These are phyloP conservation scores for Sternotherus odoratus DNA, from an alignment of 2,797 vertebrate genomes.

Conservation along the genomic window DNA sequence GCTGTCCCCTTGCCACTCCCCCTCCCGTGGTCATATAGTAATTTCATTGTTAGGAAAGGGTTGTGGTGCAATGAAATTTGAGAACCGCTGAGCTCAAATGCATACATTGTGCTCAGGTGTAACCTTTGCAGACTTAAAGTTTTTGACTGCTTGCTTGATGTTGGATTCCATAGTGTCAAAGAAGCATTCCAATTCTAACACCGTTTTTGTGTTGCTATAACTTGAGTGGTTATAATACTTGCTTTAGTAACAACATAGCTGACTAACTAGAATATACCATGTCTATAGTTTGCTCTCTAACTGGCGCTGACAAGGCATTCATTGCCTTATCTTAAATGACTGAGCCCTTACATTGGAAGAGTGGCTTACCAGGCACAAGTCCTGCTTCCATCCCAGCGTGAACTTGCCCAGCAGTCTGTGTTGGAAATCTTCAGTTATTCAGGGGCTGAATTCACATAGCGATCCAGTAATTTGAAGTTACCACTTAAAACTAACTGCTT, in stretches of 20 bases:
- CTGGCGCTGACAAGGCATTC: constrained; percentile 31
- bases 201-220: constrained; percentile 33
- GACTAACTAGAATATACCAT: constrained; percentile 71
- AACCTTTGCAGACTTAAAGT: constrained; percentile 41
- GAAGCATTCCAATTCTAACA: neutral
- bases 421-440: constrained; percentile 79
- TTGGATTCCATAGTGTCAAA: neutral
- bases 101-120: constrained; percentile 16
- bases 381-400: constrained; percentile 17
- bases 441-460: constrained; percentile 81
- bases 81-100: neutral
- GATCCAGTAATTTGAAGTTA: neutral
- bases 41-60: too few species aligned
- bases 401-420: constrained; percentile 61
- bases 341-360: neutral
- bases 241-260: constrained; percentile 57
- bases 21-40: too few species aligned
- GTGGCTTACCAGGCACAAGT: constrained; percentile 44
- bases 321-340: neutral
- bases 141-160: constrained; percentile 32
- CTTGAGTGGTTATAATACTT: constrained; percentile 54
- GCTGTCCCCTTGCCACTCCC: too few species aligned
- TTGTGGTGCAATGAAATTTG: too few species aligned
- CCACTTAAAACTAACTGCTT: neutral
- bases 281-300: constrained; percentile 31